These are phyloP conservation scores for Istiophorus platypterus DNA, from an alignment of 2,113 vertebrate genomes.

Conservation along the genomic window DNA sequence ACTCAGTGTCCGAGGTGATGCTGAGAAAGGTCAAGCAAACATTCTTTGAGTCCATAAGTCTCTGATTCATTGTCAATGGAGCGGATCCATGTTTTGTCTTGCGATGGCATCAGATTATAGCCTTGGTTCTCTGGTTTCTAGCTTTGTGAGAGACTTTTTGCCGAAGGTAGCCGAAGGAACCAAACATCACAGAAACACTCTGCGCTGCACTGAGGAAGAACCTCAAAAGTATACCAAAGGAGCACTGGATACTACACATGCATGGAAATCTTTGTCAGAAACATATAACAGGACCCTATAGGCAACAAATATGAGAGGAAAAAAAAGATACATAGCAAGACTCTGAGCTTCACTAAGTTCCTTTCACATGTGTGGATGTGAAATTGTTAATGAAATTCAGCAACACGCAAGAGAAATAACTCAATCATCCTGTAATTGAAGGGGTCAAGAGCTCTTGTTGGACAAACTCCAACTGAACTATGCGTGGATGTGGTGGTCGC, in stretches of 20 bases:
- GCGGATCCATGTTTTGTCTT: constrained; percentile 65
- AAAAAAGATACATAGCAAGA: background rate
- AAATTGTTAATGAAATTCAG: constrained; percentile 83
- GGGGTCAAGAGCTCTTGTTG: constrained; percentile 78
- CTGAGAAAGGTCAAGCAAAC: constrained; percentile 70
- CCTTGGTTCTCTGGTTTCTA: constrained; percentile 60
- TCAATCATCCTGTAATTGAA: constrained; percentile 79
- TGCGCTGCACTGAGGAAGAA: constrained; percentile 17
- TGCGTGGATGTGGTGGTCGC: constrained; percentile 60
- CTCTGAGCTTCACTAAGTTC: constrained; percentile 26
- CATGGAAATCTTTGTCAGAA: background rate
- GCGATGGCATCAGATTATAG: constrained; percentile 50
- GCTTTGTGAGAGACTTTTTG: constrained; percentile 26
- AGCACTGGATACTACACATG: background rate
- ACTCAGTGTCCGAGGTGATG: constrained; percentile 55
- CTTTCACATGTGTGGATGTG: constrained; percentile 56
- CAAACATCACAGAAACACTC: constrained; percentile 34
- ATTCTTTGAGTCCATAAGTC: constrained; percentile 58
- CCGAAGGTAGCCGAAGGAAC: constrained; percentile 17
- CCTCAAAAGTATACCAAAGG: background rate
- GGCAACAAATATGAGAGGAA: background rate
- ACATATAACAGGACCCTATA: background rate
- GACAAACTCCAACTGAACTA: constrained; percentile 78
- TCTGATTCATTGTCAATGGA: constrained; percentile 69
- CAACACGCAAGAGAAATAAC: constrained; percentile 78